These are phyloP conservation scores for Trichogramma dendrolimi DNA, from an alignment of 2,888 invertebrate species.

Conservation along the genomic window DNA sequence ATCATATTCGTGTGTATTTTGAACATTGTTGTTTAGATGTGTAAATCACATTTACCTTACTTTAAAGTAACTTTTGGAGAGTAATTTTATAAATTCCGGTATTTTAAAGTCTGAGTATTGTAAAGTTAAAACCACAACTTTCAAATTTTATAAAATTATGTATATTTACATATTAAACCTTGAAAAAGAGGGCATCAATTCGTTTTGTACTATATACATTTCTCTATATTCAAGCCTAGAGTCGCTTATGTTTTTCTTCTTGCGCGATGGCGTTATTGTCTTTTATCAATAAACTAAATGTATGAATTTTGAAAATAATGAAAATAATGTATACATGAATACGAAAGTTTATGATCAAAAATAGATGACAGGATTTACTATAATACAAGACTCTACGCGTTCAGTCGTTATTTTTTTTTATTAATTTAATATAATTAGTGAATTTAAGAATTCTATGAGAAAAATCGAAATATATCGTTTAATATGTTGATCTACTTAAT, in stretches of 20 bases:
- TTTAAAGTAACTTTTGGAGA: too few species aligned
- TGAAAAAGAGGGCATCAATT: neutral
- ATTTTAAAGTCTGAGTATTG: too few species aligned
- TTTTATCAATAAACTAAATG: slow-evolving; percentile 5
- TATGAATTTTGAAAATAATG: slow-evolving; percentile 13
- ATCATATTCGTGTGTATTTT: too few species aligned
- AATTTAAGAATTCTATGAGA: slow-evolving; percentile 21
- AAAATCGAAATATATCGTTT: slow-evolving; percentile 34
- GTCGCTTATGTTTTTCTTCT: slow-evolving; percentile 5
- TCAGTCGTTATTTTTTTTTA: slow-evolving; percentile 32
- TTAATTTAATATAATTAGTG: slow-evolving; percentile 18
- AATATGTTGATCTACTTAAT: slow-evolving; percentile 50
- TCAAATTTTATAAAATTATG: too few species aligned
- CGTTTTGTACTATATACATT: slow-evolving; percentile 15
- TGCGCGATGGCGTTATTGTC: neutral
- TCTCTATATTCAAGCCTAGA: slow-evolving; percentile 2
- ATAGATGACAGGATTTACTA: slow-evolving; percentile 13
- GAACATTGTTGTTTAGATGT: too few species aligned
- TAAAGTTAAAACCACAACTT: too few species aligned
- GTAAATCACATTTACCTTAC: too few species aligned
- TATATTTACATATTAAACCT: too few species aligned
- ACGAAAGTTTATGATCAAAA: slow-evolving; percentile 19
- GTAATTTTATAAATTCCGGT: too few species aligned
- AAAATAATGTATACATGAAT: slow-evolving; percentile 18
- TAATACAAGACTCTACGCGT: slow-evolving; percentile 23